A percentile compares a stretch with the other conserved stretches of the same genome.
phyloP scores from a whole-genome alignment of 2,113 vertebrate genomes.

The Actenoides lindsayi region DNA sequence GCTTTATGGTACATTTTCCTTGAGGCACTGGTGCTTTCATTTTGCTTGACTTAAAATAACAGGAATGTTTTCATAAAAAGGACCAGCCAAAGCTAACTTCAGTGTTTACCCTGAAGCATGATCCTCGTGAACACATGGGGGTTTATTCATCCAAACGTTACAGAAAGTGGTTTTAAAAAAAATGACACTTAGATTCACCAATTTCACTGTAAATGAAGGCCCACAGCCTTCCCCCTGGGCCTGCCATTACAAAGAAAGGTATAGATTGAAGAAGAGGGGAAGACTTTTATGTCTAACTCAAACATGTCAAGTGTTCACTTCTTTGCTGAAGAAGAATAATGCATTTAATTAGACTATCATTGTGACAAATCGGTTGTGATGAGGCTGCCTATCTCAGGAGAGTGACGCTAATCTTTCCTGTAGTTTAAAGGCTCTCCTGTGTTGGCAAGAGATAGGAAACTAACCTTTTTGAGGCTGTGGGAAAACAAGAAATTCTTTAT shows the following conservation, averaged over 20 bases:
- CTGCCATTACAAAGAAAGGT: constrained; percentile 34
- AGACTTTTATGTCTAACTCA: constrained; percentile 31
- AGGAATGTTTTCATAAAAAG: constrained; percentile 49
- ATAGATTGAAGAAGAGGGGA: not conserved
- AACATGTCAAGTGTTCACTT: constrained; percentile 57
- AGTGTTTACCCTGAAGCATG: constrained; percentile 45
- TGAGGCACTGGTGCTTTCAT: constrained; percentile 11
- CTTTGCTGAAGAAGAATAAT: constrained; percentile 65
- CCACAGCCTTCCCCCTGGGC: constrained; percentile 37
- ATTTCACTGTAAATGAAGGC: constrained; percentile 49
- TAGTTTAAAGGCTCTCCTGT: constrained; percentile 64
- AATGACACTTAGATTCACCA: not conserved
- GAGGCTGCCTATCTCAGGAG: constrained; percentile 62
- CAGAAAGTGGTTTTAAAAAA: constrained; percentile 3
- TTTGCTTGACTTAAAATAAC: constrained; percentile 27
- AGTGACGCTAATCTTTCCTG: constrained; percentile 64
- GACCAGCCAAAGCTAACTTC: constrained; percentile 44
- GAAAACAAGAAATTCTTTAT: not conserved
- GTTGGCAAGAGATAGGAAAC: constrained; percentile 11
- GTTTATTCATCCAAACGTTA: constrained; percentile 58
- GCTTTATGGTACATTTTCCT: not conserved
- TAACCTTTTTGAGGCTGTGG: not conserved
- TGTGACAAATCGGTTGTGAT: constrained; percentile 77
- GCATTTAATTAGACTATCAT: constrained; percentile 74
- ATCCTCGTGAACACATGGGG: constrained; percentile 22